Conservation (phyloP, 2,888 invertebrate genomes). For the Sycophila texana region DNA sequence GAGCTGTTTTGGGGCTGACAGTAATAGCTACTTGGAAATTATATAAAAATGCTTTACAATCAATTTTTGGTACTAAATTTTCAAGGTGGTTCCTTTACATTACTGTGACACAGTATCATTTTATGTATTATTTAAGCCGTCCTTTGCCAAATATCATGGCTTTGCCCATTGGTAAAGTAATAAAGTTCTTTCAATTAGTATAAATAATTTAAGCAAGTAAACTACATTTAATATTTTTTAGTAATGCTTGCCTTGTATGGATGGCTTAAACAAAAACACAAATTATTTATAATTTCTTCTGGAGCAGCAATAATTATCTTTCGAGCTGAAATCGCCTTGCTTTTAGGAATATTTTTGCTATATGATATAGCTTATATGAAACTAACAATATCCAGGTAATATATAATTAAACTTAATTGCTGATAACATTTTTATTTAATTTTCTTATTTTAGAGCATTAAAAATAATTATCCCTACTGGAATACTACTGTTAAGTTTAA, state of each 20-base stretch:
- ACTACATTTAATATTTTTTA: constrained; percentile 72
- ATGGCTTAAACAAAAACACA: constrained; percentile 88
- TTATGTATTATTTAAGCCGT: constrained; percentile 96
- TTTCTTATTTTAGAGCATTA: constrained; percentile 79
- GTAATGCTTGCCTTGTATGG: constrained; percentile 90
- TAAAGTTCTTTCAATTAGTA: background rate
- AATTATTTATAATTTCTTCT: constrained; percentile 87
- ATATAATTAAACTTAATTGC: background rate
- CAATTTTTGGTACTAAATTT: constrained; percentile 87
- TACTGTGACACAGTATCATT: constrained; percentile 96
- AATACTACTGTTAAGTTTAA: constrained; percentile 81
- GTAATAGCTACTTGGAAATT: constrained; percentile 86
- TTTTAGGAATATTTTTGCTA: constrained; percentile 90
- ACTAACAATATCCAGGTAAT: constrained; percentile 82
- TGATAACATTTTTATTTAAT: background rate
- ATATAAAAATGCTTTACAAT: constrained; percentile 85
- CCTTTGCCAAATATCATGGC: constrained; percentile 97
- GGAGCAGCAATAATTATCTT: constrained; percentile 93
- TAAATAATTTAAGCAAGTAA: background rate
- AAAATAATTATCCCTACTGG: constrained; percentile 86
- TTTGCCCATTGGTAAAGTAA: constrained; percentile 87
- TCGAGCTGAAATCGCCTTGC: constrained; percentile 90
- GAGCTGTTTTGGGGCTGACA: constrained; percentile 85
- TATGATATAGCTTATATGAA: constrained; percentile 86
- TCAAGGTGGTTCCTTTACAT: constrained; percentile 89